These are phyloP conservation scores for Aptenodytes patagonicus DNA, from an alignment of 2,113 vertebrate species.

Conservation along the genomic window DNA sequence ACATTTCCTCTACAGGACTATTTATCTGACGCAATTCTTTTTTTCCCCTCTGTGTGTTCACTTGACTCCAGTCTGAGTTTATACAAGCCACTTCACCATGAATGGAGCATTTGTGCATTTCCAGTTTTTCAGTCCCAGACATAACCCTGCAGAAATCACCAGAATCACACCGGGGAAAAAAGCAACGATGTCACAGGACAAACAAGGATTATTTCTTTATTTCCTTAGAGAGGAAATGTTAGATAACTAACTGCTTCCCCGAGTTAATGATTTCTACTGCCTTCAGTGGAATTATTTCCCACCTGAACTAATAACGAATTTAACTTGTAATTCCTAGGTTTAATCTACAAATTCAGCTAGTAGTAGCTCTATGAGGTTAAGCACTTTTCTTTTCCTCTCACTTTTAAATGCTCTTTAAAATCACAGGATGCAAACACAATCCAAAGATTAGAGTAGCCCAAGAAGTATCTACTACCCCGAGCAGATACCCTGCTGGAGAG, in stretches of 20 bases:
- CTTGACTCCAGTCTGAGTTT: neutral
- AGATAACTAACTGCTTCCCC: neutral
- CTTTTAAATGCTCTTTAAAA: neutral
- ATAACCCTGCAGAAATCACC: neutral
- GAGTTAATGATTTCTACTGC: neutral
- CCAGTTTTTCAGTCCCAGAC: neutral
- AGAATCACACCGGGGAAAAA: neutral
- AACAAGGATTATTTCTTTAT: neutral
- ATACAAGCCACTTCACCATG: neutral
- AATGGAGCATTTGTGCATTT: neutral
- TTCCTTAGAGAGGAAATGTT: neutral
- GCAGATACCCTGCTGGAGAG: neutral
- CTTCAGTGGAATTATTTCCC: neutral
- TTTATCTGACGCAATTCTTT: neutral
- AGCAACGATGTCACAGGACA: neutral
- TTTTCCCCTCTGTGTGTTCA: neutral
- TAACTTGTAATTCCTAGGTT: neutral
- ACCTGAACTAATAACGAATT: neutral
- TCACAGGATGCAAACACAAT: neutral
- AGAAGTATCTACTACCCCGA: neutral
- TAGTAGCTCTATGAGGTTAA: neutral
- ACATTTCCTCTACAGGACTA: slow-evolving; percentile 3
- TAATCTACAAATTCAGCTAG: neutral
- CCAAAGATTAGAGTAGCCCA: neutral
- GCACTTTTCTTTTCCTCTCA: neutral